Percentiles rank a stretch among this genome's conserved stretches.
Evolutionary conservation across 2,888 invertebrate genomes (phyloP).

Genomic region (Pecten maximus): DNA sequence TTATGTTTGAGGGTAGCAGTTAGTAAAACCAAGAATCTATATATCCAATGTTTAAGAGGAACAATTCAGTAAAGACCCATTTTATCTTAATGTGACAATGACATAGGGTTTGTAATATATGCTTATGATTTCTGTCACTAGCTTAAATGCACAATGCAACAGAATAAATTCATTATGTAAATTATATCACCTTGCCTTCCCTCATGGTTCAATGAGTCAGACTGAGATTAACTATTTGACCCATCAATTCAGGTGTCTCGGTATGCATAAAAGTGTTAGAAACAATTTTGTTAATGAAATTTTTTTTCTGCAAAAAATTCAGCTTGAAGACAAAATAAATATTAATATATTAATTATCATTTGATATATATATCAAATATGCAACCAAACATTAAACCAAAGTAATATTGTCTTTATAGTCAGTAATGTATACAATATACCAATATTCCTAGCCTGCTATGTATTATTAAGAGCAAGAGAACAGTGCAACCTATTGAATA

Average conservation of each 20-base stretch:
- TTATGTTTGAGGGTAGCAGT: too few relatives aligned
- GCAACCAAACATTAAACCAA: too few relatives aligned
- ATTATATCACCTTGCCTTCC: neutral
- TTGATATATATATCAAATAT: too few relatives aligned
- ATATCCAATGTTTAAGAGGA: too few relatives aligned
- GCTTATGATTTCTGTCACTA: neutral
- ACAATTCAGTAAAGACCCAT: too few relatives aligned
- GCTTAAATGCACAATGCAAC: neutral
- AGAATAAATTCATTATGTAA: neutral
- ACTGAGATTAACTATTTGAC: neutral
- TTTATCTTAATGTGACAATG: too few relatives aligned
- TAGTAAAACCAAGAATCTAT: too few relatives aligned
- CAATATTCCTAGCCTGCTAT: neutral
- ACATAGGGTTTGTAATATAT: too few relatives aligned
- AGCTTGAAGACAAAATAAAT: too few relatives aligned
- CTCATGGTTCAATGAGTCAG: neutral
- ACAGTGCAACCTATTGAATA: neutral
- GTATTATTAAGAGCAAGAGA: neutral
- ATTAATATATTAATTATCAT: too few relatives aligned
- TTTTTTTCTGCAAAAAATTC: too few relatives aligned
- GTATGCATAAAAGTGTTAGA: neutral
- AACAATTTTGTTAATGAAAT: neutral
- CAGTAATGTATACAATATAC: neutral
- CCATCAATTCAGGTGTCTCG: conserved; percentile 7
- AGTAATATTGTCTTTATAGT: neutral